Evolutionary conservation across 1,140 invertebrate species (phyloP), one percentile per base, ranked within the genome.

Genomic region (Drosophila ohnishii): DNA sequence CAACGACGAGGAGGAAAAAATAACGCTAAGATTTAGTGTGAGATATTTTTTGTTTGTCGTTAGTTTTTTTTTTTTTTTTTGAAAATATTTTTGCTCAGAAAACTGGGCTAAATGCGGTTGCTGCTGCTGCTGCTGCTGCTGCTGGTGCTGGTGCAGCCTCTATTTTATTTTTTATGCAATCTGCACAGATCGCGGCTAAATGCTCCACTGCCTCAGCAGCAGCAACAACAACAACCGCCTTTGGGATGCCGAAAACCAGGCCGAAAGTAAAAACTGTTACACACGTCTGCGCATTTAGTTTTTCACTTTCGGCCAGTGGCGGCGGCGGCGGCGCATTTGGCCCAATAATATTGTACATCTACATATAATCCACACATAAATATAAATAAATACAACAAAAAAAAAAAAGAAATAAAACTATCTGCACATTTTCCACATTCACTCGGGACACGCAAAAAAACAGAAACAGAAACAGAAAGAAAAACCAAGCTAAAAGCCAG

Each of bases 251-350:
- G 2, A 50, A 77, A 77, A 74, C 78, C 74, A 85, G 78, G 84
- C 83, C 81, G 78, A 85, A 84, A 81, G 78, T 64, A 80, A 85
- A 82, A 85, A 85, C 77, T 80, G 81, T 84, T 84, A 84, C 81
- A 83, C 80, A 86, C 82, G 82, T 86, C 82, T 85, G 82, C 81
- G 78, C 78, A 86, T 86, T 86, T 61, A 81, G 78, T 86, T 78
- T 85, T 86, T 81, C 81, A 81, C 78, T 85, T 85, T 86, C 78
- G 75, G 58, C 71, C 78, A 59, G 62, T 53, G 78, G 72, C 76
- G 67, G 75, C 78, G 67, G 75, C 78, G 77, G 1, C 48, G 30
- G 28, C 48, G 44, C 40, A 28, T 70, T 77, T 67, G 32, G 58
- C 42, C 35, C 58, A 62, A 65, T 60, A 44, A 60, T 40, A 57